phyloP scores from a whole-genome alignment of 2,888 invertebrate species.

The Oscheius sp. region DNA sequence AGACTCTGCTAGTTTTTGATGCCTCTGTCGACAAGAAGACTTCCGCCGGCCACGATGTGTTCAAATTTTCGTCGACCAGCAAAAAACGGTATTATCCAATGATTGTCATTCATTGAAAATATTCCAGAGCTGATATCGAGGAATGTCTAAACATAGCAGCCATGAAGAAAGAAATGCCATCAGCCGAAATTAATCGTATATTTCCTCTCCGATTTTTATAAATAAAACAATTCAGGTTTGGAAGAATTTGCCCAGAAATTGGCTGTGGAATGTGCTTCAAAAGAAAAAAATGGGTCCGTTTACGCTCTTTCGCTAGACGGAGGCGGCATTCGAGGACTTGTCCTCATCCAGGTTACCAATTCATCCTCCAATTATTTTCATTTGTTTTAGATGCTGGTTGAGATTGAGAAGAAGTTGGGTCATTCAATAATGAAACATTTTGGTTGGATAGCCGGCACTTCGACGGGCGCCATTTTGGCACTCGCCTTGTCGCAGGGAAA shows the following conservation, averaged over 20 bases:
- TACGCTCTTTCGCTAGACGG: constrained; percentile 57
- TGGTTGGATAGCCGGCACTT: constrained; percentile 92
- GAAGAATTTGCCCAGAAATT: constrained; percentile 33
- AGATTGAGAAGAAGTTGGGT: constrained; percentile 51
- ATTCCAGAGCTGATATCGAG: constrained; percentile 32
- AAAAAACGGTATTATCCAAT: constrained; percentile 31
- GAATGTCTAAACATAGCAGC: constrained; percentile 21
- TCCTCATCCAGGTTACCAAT: constrained; percentile 55
- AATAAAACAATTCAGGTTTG: constrained; percentile 15
- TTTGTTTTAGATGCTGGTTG: constrained; percentile 54
- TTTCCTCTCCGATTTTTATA: neutral
- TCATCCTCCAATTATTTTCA: neutral
- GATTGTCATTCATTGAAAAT: neutral
- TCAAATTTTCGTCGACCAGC: constrained; percentile 23
- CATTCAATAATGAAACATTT: constrained; percentile 84
- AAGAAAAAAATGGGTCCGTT: constrained; percentile 10
- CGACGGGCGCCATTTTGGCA: constrained; percentile 90
- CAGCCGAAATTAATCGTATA: constrained; percentile 11
- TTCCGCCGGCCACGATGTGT: constrained; percentile 19
- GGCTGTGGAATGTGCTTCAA: constrained; percentile 27
- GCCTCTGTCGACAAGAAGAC: constrained; percentile 31
- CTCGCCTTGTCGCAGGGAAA: constrained; percentile 82
- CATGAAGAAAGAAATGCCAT: neutral
- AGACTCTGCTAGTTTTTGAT: constrained; percentile 29
- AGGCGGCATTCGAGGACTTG: constrained; percentile 67